These are phyloP conservation scores for Athene noctua DNA, from an alignment of 2,113 vertebrate species.

Conservation along the genomic window DNA sequence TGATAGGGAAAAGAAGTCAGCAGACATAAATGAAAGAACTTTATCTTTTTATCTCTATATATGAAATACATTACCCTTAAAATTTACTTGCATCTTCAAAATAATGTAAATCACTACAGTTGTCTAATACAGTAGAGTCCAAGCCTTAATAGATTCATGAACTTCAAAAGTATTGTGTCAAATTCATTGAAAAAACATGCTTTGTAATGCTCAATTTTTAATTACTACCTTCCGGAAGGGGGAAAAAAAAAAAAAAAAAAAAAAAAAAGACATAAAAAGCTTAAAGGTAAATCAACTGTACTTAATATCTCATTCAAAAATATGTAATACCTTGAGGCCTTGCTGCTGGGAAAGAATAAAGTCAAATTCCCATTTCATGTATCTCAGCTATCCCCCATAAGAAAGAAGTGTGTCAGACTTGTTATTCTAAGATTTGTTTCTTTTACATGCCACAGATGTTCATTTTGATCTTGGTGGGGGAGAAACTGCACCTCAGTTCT, in stretches of 20 bases:
- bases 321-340: neutral
- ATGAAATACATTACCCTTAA: conserved; percentile 9
- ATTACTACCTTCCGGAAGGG: neutral
- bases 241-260: neutral
- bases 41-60: neutral
- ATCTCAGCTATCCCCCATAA: neutral
- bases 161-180: neutral
- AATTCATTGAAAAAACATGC: neutral
- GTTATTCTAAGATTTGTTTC: neutral
- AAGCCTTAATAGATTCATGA: neutral
- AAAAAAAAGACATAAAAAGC: too few species aligned
- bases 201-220: neutral
- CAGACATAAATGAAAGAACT: neutral
- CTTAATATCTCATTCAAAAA: neutral
- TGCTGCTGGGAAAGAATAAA: neutral
- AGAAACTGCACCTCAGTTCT: neutral
- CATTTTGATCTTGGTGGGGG: neutral
- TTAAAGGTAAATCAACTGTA: neutral
- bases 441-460: neutral
- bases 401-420: neutral
- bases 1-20: neutral
- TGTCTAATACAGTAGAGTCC: neutral
- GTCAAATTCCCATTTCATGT: neutral
- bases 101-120: conserved; percentile 7
- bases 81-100: conserved; percentile 17